phyloP scores from a whole-genome alignment of 2,113 vertebrate genomes.

The Columba janthina region DNA sequence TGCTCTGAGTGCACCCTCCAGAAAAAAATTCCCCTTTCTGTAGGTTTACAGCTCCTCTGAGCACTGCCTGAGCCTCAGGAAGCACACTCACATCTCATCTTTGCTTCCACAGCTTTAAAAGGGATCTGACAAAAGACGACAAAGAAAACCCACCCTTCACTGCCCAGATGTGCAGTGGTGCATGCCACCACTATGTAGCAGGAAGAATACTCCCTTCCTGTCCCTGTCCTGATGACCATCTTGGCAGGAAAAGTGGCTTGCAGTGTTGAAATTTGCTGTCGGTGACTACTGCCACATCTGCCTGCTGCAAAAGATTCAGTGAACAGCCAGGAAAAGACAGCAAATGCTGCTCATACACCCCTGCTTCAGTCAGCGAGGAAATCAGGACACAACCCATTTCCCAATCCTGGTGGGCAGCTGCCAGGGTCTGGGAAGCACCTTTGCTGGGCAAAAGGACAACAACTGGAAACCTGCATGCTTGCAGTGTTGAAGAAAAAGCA shows the following conservation, averaged over 20 bases:
- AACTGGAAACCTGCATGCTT: not conserved
- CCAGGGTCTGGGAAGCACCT: not conserved
- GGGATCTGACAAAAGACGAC: not conserved
- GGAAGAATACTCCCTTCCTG: slow-evolving; percentile 53
- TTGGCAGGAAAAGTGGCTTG: not conserved
- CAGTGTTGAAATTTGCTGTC: not conserved
- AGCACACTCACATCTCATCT: not conserved
- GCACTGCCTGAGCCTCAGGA: not conserved
- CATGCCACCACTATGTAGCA: not conserved
- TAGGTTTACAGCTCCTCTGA: not conserved
- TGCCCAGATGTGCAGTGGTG: not conserved
- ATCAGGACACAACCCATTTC: not conserved
- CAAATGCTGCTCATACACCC: not conserved
- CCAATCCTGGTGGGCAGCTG: not conserved
- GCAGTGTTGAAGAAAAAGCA: not conserved
- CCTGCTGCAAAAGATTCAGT: not conserved
- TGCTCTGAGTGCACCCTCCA: not conserved
- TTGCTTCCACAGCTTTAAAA: not conserved
- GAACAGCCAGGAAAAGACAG: rapidly evolving
- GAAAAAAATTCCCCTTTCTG: not conserved
- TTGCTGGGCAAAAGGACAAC: not conserved
- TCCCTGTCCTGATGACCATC: not conserved
- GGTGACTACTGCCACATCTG: not conserved
- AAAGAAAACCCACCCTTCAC: not conserved
- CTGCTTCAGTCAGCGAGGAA: not conserved